phyloP scores from a whole-genome alignment of 2,113 vertebrate species.

The Channa argus region DNA sequence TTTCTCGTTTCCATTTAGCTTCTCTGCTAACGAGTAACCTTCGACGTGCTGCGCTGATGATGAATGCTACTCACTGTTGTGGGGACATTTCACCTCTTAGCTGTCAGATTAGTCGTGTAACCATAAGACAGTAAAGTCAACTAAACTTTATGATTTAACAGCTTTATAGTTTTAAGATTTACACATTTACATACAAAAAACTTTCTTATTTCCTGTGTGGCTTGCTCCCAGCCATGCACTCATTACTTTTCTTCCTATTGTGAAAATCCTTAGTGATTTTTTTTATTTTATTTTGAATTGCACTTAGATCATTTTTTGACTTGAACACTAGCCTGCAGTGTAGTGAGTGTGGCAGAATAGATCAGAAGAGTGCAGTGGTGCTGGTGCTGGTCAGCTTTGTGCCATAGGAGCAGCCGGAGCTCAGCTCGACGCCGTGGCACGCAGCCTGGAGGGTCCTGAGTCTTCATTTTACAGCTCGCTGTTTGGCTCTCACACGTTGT shows the following conservation, averaged over 20 bases:
- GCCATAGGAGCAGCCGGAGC: slow-evolving; percentile 23
- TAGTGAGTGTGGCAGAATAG: not conserved
- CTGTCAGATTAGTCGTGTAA: no score
- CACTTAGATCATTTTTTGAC: not conserved
- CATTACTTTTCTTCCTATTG: not conserved
- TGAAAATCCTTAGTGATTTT: no score
- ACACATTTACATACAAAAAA: no score
- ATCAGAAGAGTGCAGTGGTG: not conserved
- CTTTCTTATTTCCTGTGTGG: not conserved
- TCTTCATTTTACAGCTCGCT: slow-evolving; percentile 63
- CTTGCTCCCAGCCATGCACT: not conserved
- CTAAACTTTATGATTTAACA: no score
- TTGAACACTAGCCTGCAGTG: not conserved
- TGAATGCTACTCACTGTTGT: not conserved
- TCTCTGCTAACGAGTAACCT: not conserved
- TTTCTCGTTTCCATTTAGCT: not conserved
- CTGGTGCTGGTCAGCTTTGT: slow-evolving; percentile 40
- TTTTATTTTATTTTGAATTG: no score
- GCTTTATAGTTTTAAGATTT: no score
- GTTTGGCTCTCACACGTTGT: slow-evolving; percentile 77
- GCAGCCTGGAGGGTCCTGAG: slow-evolving; percentile 46
- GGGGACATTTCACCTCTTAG: not conserved
- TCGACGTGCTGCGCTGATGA: no score
- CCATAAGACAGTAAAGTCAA: no score
- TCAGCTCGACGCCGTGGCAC: slow-evolving; percentile 40